Evolutionary conservation across 2,888 invertebrate genomes (phyloP), one percentile per base, ranked within the genome.

Genomic region (Cantharis rufa): DNA sequence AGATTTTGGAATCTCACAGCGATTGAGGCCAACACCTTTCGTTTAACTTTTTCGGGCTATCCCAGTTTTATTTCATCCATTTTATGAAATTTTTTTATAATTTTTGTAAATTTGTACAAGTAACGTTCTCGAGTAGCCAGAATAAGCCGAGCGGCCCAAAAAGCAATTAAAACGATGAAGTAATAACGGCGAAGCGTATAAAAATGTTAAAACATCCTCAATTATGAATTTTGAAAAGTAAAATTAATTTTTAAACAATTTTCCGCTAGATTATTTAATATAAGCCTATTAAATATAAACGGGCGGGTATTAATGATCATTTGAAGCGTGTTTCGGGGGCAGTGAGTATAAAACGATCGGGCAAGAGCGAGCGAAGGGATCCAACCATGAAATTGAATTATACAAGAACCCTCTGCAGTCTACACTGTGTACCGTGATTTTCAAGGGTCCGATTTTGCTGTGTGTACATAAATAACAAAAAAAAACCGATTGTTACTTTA

Each of bases 311-410:
- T 85, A 85, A 84, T 83, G 83, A 83, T 81, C 80, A 75, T 79
- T 80, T 78, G 79, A 77, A 79, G 82, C 81, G 82, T 82, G 82
- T 81, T 81, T 78, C 79, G 81, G 81, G 80, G 83, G 81, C 79
- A 81, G 77, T 74, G 79, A 78, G 82, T 82, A 82, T 83, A 83
- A 83, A 84, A 83, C 83, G 84, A 85, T 84, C 84, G 84, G 83
- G 82, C 81, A 83, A 79, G 78, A 80, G 82, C 83, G 81, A 82
- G 78, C 84, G 86, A 81, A 86, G 86, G 87, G 87, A 88, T 87
- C 86, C 88, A 87, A 88, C 86, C 88, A 87, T 88, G 88, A 88
- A 88, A 88, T 88, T 88, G 88, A 88, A 88, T 88, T 88, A 88
- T 88, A 87, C 86, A 78, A 78, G 79, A 74, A 75, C 74, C 76